Percentiles rank a stretch among this genome's conserved stretches.
These are phyloP conservation scores for Heliothis peltigera DNA, from an alignment of 2,888 invertebrate genomes.

Conservation along the genomic window DNA sequence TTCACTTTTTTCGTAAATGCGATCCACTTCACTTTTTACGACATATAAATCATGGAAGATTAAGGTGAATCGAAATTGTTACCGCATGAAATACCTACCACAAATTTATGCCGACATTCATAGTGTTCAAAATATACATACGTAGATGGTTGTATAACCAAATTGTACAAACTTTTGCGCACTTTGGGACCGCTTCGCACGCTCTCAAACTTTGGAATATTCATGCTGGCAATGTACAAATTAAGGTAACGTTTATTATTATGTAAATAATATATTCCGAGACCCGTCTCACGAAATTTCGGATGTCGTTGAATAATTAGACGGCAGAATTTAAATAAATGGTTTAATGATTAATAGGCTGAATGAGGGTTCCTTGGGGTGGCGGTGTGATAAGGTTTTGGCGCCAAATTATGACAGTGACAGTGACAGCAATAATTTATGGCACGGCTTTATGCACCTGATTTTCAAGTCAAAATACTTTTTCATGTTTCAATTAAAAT, in stretches of 20 bases:
- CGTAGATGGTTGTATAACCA: constrained; percentile 48
- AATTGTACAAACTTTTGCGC: constrained; percentile 58
- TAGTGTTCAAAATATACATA: constrained; percentile 48
- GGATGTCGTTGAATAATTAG: constrained; percentile 49
- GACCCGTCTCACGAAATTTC: constrained; percentile 45
- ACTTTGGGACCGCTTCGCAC: constrained; percentile 40
- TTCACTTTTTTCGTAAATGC: constrained; percentile 5
- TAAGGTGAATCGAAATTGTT: constrained; percentile 35
- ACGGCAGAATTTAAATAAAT: constrained; percentile 46
- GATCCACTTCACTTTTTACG: constrained; percentile 8
- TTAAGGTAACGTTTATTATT: constrained; percentile 64
- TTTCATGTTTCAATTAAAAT: neutral
- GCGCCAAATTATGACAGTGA: constrained; percentile 29
- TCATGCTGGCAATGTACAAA: constrained; percentile 60
- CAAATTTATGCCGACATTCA: constrained; percentile 44
- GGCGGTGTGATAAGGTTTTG: constrained; percentile 17
- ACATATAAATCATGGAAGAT: constrained; percentile 18
- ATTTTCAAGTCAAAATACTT: neutral
- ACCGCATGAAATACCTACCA: constrained; percentile 34
- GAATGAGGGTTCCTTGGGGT: constrained; percentile 10
- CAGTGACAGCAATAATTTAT: constrained; percentile 1
- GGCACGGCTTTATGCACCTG: neutral
- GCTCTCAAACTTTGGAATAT: constrained; percentile 54
- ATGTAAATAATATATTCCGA: constrained; percentile 66
- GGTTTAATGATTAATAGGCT: constrained; percentile 23